phyloP scores from a whole-genome alignment of 2,888 invertebrate genomes.

The Melanostoma scalare region DNA sequence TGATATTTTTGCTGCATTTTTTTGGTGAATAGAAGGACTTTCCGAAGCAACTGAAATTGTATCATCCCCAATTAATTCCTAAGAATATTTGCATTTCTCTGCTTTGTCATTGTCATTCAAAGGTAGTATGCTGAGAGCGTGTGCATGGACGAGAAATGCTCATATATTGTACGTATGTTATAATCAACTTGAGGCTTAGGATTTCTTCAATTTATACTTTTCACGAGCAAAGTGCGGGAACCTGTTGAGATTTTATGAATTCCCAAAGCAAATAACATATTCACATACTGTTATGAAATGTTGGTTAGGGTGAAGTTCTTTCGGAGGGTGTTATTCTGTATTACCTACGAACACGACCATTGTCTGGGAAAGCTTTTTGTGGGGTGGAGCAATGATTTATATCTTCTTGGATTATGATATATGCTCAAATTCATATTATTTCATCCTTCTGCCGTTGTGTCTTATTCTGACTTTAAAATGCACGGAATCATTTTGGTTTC shows the following conservation, averaged over 20 bases:
- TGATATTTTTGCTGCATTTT: slow-evolving; percentile 11
- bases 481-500: slow-evolving; percentile 56
- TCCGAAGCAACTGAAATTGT: slow-evolving; percentile 29
- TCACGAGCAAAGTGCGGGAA: slow-evolving; percentile 79
- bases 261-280: slow-evolving; percentile 81
- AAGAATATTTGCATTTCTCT: slow-evolving; percentile 55
- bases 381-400: slow-evolving; percentile 65
- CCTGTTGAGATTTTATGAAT: slow-evolving; percentile 81
- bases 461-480: slow-evolving; percentile 12
- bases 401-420: slow-evolving; percentile 56
- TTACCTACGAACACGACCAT: not conserved
- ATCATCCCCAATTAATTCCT: slow-evolving; percentile 31
- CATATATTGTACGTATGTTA: slow-evolving; percentile 17
- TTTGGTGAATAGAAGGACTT: slow-evolving; percentile 8
- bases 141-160: slow-evolving; percentile 23
- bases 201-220: slow-evolving; percentile 51
- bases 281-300: slow-evolving; percentile 77
- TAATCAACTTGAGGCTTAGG: slow-evolving; percentile 36
- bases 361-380: slow-evolving; percentile 1
- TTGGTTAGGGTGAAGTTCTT: slow-evolving; percentile 58
- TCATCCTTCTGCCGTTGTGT: slow-evolving; percentile 8
- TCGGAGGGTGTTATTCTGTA: slow-evolving; percentile 10
- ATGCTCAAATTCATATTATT: slow-evolving; percentile 41
- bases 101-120: slow-evolving; percentile 45
- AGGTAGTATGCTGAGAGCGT: slow-evolving; percentile 12